Evolutionary conservation across 2,888 invertebrate species (phyloP).

Genomic region (Pegoplata infirma): DNA sequence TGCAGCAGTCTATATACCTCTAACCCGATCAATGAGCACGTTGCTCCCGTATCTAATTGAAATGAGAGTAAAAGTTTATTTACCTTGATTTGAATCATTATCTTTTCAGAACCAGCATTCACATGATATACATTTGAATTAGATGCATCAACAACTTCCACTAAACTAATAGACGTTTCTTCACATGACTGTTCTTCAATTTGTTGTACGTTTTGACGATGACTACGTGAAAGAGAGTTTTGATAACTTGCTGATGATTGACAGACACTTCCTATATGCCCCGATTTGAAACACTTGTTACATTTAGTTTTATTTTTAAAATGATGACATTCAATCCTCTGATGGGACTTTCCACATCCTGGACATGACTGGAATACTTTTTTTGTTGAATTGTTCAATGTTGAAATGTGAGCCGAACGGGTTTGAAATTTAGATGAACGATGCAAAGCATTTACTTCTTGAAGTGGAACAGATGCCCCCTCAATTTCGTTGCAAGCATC

Average conservation of each 20-base stretch:
- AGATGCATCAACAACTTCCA: not conserved
- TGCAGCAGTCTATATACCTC: too few relatives aligned
- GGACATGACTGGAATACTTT: constrained; percentile 19
- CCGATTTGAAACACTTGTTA: constrained; percentile 14
- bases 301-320: constrained; percentile 21
- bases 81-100: constrained; percentile 28
- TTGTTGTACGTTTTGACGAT: not conserved
- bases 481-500: constrained; percentile 25
- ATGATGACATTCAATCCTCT: constrained; percentile 8
- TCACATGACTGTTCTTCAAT: not conserved
- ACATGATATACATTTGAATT: not conserved
- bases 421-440: not conserved
- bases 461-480: not conserved
- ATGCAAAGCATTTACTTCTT: not conserved
- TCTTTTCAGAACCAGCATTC: not conserved
- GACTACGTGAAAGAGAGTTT: not conserved
- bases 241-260: constrained; percentile 19
- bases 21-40: not conserved
- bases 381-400: too few relatives aligned
- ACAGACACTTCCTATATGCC: constrained; percentile 46
- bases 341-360: constrained; percentile 30
- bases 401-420: not conserved
- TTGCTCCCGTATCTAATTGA: constrained; percentile 49
- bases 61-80: constrained; percentile 22
- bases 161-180: not conserved